These are phyloP conservation scores for Caenorhabditis plicata DNA, from an alignment of 2,888 invertebrate species.

Conservation along the genomic window DNA sequence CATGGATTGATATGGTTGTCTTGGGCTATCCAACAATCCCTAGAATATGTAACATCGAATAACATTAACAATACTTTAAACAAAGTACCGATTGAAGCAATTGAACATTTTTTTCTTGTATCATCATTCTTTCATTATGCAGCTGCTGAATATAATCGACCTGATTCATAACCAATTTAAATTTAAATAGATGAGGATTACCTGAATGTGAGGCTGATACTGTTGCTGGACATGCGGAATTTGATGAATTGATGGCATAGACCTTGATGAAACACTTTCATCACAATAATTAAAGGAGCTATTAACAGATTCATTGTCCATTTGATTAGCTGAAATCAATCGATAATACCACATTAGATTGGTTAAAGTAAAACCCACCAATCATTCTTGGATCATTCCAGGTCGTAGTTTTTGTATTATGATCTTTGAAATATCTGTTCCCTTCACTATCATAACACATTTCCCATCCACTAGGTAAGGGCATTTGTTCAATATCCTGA, in stretches of 20 bases:
- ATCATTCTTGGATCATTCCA: constrained; percentile 40
- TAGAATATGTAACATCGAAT: not conserved
- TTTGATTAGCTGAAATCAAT: constrained; percentile 9
- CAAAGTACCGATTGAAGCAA: constrained; percentile 36
- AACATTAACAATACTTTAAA: not conserved
- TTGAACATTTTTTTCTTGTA: constrained; percentile 43
- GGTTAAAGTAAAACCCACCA: constrained; percentile 6
- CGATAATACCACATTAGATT: not conserved
- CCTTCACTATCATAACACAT: constrained; percentile 35
- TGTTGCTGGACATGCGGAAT: constrained; percentile 22
- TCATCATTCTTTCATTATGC: constrained; percentile 37
- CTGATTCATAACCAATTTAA: constrained; percentile 17
- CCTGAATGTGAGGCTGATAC: constrained; percentile 3
- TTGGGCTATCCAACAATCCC: constrained; percentile 31
- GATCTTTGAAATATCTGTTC: constrained; percentile 37
- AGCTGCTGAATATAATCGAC: constrained; percentile 40
- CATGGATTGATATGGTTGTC: constrained; percentile 18
- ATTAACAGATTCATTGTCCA: constrained; percentile 2
- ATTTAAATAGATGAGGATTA: not conserved
- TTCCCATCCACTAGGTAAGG: constrained; percentile 43
- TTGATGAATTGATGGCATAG: constrained; percentile 29
- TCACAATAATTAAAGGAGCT: constrained; percentile 15
- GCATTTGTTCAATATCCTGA: constrained; percentile 25
- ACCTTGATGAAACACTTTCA: constrained; percentile 21
- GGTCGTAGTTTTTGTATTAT: constrained; percentile 38